Base-by-base conservation (phyloP, 2,888 invertebrate genomes). In the Diaprepes abbreviatus region DNA sequence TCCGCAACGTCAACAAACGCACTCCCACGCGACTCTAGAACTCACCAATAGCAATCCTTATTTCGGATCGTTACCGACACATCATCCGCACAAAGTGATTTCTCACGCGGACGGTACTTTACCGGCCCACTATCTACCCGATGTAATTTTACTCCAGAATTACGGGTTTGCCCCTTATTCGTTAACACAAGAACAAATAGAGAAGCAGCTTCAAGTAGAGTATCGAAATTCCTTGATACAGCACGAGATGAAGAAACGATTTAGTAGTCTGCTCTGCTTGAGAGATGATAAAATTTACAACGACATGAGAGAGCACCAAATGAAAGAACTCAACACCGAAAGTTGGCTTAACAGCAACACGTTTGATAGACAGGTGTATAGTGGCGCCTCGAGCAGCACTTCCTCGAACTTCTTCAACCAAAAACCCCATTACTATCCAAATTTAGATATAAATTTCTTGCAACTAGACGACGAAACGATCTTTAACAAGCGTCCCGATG, bases 191-290 rank as follows among this genome's bases (percentile, higher is more conserved):
- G 55, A 75, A 7, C 50, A 59, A 14, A 50, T 54, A 45, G 35
- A 54, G 38, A 35, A 69, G 70, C 31, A 71, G 64, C 9, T 65
- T n/a, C 76, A 77, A 43, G 74, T 74, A 31, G 78, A 80, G 14
- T 77, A 77, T 60, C 55, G 75, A n/a, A 76, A 76, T 45, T 74
- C 76, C 4, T 36, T 77, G 28, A 67, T 76, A 6, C 75, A 78
- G 19, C 76, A 80, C 21, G 81, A 82, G 60, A 70, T 82, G 70
- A 81, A 80, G 38, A 76, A 76, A 36, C 73, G 78, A 24, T 80
- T 82, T 62, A 79, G 76, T 55, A 81, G 81, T 66, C 72, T 80
- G 59, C 70, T 82, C 50, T 80, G 79, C 64, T 43, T 79, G 14
- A 57, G 68, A 14, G 74, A 74, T 5, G 73, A 75, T 12, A 72